Conservation (phyloP, 1,140 invertebrate genomes). For the Sitobion miscanthi region DNA sequence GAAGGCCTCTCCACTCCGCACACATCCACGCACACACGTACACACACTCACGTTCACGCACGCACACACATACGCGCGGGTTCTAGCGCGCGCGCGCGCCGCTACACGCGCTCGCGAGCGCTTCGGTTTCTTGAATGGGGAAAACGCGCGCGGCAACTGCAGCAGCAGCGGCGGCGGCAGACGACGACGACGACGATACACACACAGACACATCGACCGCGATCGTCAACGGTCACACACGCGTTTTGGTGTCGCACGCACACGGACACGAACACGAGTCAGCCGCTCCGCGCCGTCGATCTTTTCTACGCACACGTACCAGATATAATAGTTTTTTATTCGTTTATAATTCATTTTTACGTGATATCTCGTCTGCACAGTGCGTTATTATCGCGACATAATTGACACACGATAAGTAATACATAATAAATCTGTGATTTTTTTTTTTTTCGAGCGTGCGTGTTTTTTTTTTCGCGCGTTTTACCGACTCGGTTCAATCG, state of each 20-base stretch:
- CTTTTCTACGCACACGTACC: not conserved
- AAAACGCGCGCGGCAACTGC: slow-evolving; percentile 51
- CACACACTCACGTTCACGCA: not conserved
- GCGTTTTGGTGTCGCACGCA: slow-evolving; percentile 1
- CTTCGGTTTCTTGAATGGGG: slow-evolving; percentile 49
- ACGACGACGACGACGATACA: slow-evolving; percentile 22
- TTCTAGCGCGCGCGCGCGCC: not conserved
- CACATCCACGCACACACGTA: no score
- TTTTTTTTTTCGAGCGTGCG: not conserved
- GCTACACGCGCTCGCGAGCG: not conserved
- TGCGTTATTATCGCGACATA: not conserved
- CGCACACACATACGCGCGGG: not conserved
- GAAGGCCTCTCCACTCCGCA: slow-evolving; percentile 34
- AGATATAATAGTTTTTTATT: not conserved
- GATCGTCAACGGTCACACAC: slow-evolving; percentile 41
- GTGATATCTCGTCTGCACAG: not conserved
- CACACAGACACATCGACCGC: slow-evolving; percentile 36
- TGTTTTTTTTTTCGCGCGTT: not conserved
- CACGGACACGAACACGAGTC: not conserved
- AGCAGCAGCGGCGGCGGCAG: no score
- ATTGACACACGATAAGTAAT: not conserved
- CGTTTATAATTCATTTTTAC: not conserved
- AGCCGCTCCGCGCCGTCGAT: slow-evolving; percentile 31
- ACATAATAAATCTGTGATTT: not conserved
- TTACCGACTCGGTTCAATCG: not conserved